Evolutionary conservation across 2,113 vertebrate species (phyloP), one percentile per base, ranked within the genome.

Genomic region (Oryctolagus cuniculus): DNA sequence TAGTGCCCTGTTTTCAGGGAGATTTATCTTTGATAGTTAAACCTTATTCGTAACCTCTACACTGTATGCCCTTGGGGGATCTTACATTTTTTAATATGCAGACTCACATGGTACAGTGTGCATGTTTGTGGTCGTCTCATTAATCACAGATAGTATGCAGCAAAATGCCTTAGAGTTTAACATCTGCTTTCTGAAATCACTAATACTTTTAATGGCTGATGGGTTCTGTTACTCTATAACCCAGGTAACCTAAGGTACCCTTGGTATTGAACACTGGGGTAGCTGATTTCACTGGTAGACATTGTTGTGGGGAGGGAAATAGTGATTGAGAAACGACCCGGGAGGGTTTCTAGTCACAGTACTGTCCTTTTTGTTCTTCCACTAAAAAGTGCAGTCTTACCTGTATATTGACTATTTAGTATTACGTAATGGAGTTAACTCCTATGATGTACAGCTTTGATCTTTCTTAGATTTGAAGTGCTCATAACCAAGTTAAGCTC

Each of bases 391-490:
- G 13, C 83, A 74, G 9, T 38, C 10, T 7, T 82, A 61, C 12
- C 69, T 92, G 1, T 44, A 36, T 53, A 63, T 1, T 34, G 27
- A 51, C 55, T n/a, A 44, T 77, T 84, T 87, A 73, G 10, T 91
- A 27, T 70, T 95, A 29, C 25, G 24, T 74, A 34, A 15, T 83
- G 55, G 36, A 10, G 3, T 64, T 69, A 78, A 31, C 0, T 29
- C 24, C 75, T 75, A 1, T 66, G 31, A 31, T 67, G 1, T 58
- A 49, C 6, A 55, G 27, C 22, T 63, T 67, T 86, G 12, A 25
- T 90, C 44, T 75, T 64, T 70, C 70, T 94, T 78, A 79, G 34
- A 63, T 61, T 67, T 87, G 51, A 95, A 93, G 87, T 67, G 11
- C 89, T 93, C 85, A 22, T 55, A 83, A 63, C 10, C 7, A 51